Evolutionary conservation across 2,888 invertebrate species (phyloP).

Genomic region (Heteromyza rotundicornis): DNA sequence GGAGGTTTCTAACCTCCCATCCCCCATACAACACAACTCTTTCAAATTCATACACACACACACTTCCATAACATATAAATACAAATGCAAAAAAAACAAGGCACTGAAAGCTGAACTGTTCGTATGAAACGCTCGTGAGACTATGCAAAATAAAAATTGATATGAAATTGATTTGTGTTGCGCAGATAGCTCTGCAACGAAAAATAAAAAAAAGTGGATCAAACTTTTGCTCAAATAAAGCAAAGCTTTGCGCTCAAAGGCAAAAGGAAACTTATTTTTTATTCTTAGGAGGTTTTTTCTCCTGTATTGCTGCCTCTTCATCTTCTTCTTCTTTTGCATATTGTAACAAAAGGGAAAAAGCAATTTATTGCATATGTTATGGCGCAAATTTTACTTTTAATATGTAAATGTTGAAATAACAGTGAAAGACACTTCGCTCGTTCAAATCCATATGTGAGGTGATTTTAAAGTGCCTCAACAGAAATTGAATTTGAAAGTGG

Average conservation of each 20-base stretch:
- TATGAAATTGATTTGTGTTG: constrained; percentile 22
- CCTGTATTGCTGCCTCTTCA: too few relatives aligned
- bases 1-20: neutral
- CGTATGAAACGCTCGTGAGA: neutral
- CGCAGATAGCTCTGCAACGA: neutral
- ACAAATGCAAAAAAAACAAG: neutral
- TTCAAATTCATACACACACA: neutral
- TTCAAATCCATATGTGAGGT: too few relatives aligned
- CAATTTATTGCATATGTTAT: neutral
- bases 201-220: neutral
- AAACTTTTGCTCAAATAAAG: neutral
- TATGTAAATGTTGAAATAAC: constrained; percentile 1
- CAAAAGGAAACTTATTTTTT: neutral
- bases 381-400: neutral
- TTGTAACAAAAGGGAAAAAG: neutral
- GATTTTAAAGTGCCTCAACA: too few relatives aligned
- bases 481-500: too few relatives aligned
- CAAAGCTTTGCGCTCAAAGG: neutral
- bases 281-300: too few relatives aligned
- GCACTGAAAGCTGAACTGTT: neutral
- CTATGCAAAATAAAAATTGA: constrained; percentile 21
- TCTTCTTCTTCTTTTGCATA: too few relatives aligned
- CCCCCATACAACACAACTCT: neutral
- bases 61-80: too few relatives aligned
- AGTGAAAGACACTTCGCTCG: too few relatives aligned